Evolutionary conservation across 2,797 vertebrate genomes (phyloP).

Genomic region (Galagoides demidoff): DNA sequence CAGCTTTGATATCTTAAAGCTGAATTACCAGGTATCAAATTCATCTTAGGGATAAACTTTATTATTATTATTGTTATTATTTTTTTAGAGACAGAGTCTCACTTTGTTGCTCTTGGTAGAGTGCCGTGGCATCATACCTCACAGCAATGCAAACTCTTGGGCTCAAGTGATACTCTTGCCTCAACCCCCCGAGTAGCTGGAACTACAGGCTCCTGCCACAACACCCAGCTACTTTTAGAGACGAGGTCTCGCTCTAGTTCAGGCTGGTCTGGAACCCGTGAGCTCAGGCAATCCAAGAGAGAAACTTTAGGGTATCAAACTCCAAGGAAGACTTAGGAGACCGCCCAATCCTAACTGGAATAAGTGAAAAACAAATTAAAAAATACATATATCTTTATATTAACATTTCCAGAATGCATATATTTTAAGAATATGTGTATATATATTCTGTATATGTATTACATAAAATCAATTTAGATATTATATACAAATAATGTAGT

Average conservation of each 20-base stretch:
- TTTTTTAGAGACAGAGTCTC: too few species aligned
- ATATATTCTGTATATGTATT: too few species aligned
- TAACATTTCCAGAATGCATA: not conserved
- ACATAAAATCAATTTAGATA: not conserved
- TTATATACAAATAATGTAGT: not conserved
- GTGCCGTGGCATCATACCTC: too few species aligned
- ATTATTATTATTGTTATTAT: not conserved
- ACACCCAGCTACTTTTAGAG: too few species aligned
- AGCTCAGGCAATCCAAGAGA: too few species aligned
- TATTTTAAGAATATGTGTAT: not conserved
- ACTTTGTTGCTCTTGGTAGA: too few species aligned
- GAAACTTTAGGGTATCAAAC: not conserved
- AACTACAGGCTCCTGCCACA: too few species aligned
- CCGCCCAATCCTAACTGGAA: not conserved
- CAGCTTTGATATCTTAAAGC: not conserved
- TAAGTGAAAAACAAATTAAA: not conserved
- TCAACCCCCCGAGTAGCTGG: too few species aligned
- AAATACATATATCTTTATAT: not conserved
- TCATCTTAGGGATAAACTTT: not conserved
- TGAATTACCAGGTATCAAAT: slow-evolving; percentile 19
- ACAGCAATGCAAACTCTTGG: too few species aligned
- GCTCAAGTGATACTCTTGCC: too few species aligned
- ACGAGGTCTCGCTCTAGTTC: too few species aligned
- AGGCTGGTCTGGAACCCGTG: too few species aligned
- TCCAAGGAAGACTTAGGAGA: not conserved